Evolutionary conservation across 2,113 vertebrate species (phyloP), one percentile per base, ranked within the genome.

Genomic region (Salvator merianae): DNA sequence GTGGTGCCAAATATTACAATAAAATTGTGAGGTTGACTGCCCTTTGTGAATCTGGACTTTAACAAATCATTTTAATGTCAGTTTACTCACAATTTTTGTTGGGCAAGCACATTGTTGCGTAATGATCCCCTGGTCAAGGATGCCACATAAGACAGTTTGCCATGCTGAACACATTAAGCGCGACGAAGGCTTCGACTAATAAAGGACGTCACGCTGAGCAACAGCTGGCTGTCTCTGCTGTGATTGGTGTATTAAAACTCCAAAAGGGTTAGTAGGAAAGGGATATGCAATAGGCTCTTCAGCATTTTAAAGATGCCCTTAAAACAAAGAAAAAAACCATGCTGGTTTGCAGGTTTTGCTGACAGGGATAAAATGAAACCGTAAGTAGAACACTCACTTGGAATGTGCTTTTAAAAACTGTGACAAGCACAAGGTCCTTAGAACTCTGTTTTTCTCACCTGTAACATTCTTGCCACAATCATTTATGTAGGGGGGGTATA

Each of bases 31-130:
- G 63, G n/a, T 20, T 72, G 76, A 79, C 28, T 79, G n/a, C 68
- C 68, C 68, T 12, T 84, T 84, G 68, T 79, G 69, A 84, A 85
- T 79, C 30, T 0, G 12, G 34, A 73, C 84, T 88, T 87, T 40
- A 75, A 85, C 84, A 88, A 81, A 89, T 87, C 90, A 1, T 77
- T 76, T 77, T 26, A 32, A 68, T 86, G 63, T 43, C 34, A 0
- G 65, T 63, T 28, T 72, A 82, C 83, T 79, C 77, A 66, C 34
- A 50, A 77, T 91, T 85, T 75, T 32, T 79, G 75, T 36, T 88
- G 88, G 82, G 38, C 55, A 87, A 85, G 71, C 40, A 26, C 40
- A n/a, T 10, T 82, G n/a, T 75, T 79, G 75, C 80, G 47, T 77
- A 82, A 65, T 88, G 86, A 78, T 72, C 0, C 1, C 1, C 28